Base-by-base conservation (phyloP, 2,113 vertebrate species). In the Urocitellus parryii region DNA sequence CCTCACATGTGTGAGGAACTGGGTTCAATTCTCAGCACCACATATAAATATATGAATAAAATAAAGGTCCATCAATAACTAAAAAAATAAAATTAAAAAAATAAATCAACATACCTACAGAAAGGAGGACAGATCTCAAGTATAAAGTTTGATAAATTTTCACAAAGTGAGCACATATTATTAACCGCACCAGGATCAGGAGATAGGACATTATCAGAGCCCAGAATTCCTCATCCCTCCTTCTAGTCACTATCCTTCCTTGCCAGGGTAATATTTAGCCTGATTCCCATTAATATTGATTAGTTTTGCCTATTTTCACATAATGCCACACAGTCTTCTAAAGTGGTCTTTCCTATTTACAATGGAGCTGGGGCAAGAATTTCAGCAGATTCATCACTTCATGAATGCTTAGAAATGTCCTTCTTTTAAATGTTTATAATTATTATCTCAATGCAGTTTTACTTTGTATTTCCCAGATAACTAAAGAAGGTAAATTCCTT, bases 101-200 rank as follows among this genome's bases (percentile, higher is more conserved):
- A 45, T 45, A 45, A 45, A 68, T 80, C 65, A 86, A 94, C 82
- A 95, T 72, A 70, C 63, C 58, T 68, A 24, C 65, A 90, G 90
- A 76, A 93, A 87, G 82, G 58, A 95, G 22, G 83, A 88, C 88
- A 77, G 17, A 82, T 82, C 82, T 7, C 32, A 53, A 56, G 70
- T 34, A 25, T 51, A 58, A 8, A 58, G 22, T 34, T 67, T 56
- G 81, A 63, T 76, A 68, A 39, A 48, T 53, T 93, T 83, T 90
- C 77, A 90, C 27, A 73, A 78, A 90, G 45, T 37, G n/a, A 95
- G 88, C 37, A 56, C 6, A 3, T n/a, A 13, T 67, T 51, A 53
- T 51, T 72, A 88, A 93, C 29, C 53, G 58, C 29, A 34, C 72
- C 24, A 84, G 70, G 48, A 72, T 76, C 70, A 84, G 76, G 67